Evolutionary conservation across 2,888 invertebrate species (phyloP), one percentile per base, ranked within the genome.

Genomic region (Chaetogeoica ovagalla): DNA sequence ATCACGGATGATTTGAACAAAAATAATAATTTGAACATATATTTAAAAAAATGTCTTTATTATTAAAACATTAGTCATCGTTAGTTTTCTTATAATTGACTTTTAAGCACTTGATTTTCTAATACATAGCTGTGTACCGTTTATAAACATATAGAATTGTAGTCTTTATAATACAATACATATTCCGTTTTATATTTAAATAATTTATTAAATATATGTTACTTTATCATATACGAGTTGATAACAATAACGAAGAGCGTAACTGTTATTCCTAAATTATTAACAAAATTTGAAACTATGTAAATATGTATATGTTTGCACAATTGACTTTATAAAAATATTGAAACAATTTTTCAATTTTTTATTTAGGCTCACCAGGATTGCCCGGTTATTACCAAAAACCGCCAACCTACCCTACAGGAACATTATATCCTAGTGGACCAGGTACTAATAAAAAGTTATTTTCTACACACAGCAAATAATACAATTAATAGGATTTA

Each of bases 361-460:
- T 70, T 43, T 37, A 52, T 37, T 63, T 57, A 75, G 74, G 74
- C 8, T 13, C 74, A 66, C 83, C 21, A 66, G 74, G 74, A 8
- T 11, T 65, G 1, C 57, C 74, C 17, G 77, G 68, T 72, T 84
- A 84, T 43, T 81, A 81, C 17, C 82, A 81, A 75, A 75, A 75
- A 77, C 70, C 79, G 79, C 75, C 63, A 21, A 6, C 74, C 4
- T 70, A 81, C 71, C 72, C 81, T 30, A 4, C 30, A 19, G 72
- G 65, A 37, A 52, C 63, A 43, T 21, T 21, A 52, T 73, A 73
- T n/a, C 73, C 73, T n/a, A 63, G 73, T n/a, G 73, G 62, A n/a
- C 52, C 73, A 63, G 73, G 73, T 63, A 73, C 19, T 15, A 19
- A 9, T 57, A 3, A 37, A 48, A 3, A 48, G 15, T 48, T 3